These are phyloP conservation scores for Sebastes baramenuke DNA, from an alignment of 2,797 vertebrate species.

Conservation along the genomic window DNA sequence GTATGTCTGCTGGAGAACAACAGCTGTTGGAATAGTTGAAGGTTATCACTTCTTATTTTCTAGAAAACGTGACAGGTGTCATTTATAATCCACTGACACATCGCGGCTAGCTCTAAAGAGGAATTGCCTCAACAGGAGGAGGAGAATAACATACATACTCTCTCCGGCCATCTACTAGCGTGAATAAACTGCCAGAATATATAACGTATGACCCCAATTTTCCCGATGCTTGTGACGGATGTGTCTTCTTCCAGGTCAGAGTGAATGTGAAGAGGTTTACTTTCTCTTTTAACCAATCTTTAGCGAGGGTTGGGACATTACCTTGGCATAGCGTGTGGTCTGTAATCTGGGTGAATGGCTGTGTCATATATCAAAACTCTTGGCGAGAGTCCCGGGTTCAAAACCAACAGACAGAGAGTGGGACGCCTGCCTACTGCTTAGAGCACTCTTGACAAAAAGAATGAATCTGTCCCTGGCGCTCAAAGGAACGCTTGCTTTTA, in stretches of 20 bases:
- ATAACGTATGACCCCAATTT: conserved; percentile 51
- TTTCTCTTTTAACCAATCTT: conserved; percentile 56
- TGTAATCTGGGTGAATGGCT: conserved; percentile 49
- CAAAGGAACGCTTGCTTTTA: conserved; percentile 20
- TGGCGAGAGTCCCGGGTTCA: conserved; percentile 47
- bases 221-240: conserved; percentile 41
- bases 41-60: conserved; percentile 66
- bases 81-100: conserved; percentile 68
- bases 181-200: conserved; percentile 52
- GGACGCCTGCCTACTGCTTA: conserved; percentile 7
- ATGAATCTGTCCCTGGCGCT: conserved; percentile 17
- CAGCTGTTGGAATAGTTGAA: conserved; percentile 55
- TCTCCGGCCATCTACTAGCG: conserved; percentile 20
- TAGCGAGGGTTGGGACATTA: conserved; percentile 49
- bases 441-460: conserved; percentile 16
- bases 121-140: conserved; percentile 32
- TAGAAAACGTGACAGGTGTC: conserved; percentile 54
- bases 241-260: conserved; percentile 35
- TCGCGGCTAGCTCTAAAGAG: conserved; percentile 43
- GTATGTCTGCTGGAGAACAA: conserved; percentile 50
- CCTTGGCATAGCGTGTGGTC: conserved; percentile 50
- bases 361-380: conserved; percentile 54
- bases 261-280: conserved; percentile 49
- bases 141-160: conserved; percentile 57
- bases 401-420: conserved; percentile 37